Evolutionary conservation across 2,888 invertebrate species (phyloP).

Genomic region (Stenolophus ochropezus): DNA sequence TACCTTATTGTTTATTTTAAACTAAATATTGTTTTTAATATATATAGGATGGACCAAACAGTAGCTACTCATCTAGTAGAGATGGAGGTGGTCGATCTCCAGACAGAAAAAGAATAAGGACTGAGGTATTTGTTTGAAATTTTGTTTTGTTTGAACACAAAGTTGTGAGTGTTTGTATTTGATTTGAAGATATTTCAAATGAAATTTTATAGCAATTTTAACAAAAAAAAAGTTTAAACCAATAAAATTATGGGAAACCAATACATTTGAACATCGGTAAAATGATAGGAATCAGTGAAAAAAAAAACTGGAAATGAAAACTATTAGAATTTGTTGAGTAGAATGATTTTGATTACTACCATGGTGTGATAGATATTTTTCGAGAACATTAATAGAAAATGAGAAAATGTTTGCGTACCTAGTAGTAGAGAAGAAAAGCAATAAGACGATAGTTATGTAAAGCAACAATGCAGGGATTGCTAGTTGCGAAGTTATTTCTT

Average conservation of each 20-base stretch:
- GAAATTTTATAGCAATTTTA: slow-evolving; percentile 24
- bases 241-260: background rate
- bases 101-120: slow-evolving; percentile 79
- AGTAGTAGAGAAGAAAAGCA: slow-evolving; percentile 40
- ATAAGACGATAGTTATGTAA: slow-evolving; percentile 3
- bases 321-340: slow-evolving; percentile 29
- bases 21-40: slow-evolving; percentile 2
- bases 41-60: slow-evolving; percentile 65
- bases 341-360: slow-evolving; percentile 24
- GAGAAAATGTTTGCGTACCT: slow-evolving; percentile 33
- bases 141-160: slow-evolving; percentile 26
- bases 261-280: slow-evolving; percentile 19
- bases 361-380: slow-evolving; percentile 25
- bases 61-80: slow-evolving; percentile 73
- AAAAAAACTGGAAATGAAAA: slow-evolving; percentile 34
- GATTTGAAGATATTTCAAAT: slow-evolving; percentile 7
- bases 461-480: slow-evolving; percentile 55
- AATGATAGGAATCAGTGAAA: slow-evolving; percentile 36
- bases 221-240: background rate
- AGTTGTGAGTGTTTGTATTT: slow-evolving; percentile 25
- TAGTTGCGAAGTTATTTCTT: slow-evolving; percentile 39
- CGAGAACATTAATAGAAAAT: slow-evolving; percentile 31
- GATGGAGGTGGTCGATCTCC: slow-evolving; percentile 78
- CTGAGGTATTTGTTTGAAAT: slow-evolving; percentile 73
- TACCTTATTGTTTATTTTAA: background rate